These are phyloP conservation scores for Macrophya annulata DNA, from an alignment of 2,888 invertebrate genomes.

Conservation along the genomic window DNA sequence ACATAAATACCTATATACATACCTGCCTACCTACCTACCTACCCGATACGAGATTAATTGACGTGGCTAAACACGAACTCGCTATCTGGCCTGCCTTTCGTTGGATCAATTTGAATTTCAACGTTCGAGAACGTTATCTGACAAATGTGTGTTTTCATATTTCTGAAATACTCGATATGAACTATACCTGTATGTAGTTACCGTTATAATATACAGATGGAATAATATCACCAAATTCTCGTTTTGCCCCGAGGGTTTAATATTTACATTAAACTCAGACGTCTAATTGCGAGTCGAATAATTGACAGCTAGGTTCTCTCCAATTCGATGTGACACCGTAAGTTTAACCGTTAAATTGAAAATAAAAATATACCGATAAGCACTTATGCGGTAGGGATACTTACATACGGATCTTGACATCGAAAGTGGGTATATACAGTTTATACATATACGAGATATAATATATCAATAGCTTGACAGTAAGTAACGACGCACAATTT, in stretches of 20 bases:
- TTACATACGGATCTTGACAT: neutral
- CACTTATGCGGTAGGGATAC: neutral
- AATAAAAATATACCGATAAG: neutral
- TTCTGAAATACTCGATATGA: neutral
- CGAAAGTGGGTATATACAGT: too few relatives aligned
- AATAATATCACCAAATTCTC: neutral
- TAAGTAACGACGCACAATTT: slow-evolving; percentile 23
- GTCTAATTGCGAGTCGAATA: slow-evolving; percentile 14
- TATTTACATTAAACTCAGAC: neutral
- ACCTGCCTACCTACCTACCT: neutral
- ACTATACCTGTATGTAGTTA: neutral
- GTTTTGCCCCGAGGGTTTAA: neutral
- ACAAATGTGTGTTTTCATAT: slow-evolving; percentile 10
- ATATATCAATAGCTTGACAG: slow-evolving; percentile 28
- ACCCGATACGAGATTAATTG: slow-evolving; percentile 38
- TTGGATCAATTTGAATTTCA: slow-evolving; percentile 45
- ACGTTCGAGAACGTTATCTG: slow-evolving; percentile 17
- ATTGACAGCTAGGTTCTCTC: neutral
- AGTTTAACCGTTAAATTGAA: neutral
- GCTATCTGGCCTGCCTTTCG: slow-evolving; percentile 30
- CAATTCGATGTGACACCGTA: neutral
- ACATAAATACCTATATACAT: neutral
- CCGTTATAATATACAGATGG: neutral
- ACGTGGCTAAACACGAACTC: slow-evolving; percentile 39
- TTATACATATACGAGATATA: neutral